phyloP scores from a whole-genome alignment of 2,113 vertebrate genomes.

The Pelecanoides urinatrix region DNA sequence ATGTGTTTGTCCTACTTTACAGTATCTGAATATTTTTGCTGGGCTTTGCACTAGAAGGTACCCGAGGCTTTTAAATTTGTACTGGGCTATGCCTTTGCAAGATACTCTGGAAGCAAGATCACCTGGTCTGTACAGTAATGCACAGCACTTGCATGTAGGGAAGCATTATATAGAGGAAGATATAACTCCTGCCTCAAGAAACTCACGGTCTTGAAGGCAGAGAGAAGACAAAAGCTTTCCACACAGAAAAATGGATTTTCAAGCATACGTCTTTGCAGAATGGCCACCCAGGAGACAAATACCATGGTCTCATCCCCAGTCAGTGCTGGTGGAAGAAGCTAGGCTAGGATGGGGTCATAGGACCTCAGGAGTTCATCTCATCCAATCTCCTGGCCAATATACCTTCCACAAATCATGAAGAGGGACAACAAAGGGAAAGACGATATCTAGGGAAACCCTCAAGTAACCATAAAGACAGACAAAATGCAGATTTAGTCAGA shows the following conservation, averaged over 20 bases:
- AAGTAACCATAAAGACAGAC: not conserved
- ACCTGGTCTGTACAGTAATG: no score
- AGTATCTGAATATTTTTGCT: not conserved
- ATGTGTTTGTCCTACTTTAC: not conserved
- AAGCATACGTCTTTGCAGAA: not conserved
- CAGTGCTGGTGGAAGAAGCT: not conserved
- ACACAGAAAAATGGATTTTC: not conserved
- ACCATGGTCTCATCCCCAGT: not conserved
- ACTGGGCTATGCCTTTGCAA: not conserved
- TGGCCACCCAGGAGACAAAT: not conserved
- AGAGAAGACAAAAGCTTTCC: not conserved
- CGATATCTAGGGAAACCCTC: not conserved
- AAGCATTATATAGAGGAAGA: not conserved
- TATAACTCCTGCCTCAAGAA: not conserved
- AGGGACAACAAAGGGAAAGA: not conserved
- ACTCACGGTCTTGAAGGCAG: not conserved
- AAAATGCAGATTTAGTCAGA: not conserved
- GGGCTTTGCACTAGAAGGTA: not conserved
- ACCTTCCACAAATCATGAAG: not conserved
- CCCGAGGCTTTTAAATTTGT: not conserved
- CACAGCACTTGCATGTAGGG: not conserved
- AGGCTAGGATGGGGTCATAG: not conserved
- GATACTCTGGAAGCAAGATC: not conserved
- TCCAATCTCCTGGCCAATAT: not conserved
- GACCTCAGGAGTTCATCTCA: not conserved